Conservation (phyloP, 2,797 vertebrate species). For the Acanthurus lineatus region DNA sequence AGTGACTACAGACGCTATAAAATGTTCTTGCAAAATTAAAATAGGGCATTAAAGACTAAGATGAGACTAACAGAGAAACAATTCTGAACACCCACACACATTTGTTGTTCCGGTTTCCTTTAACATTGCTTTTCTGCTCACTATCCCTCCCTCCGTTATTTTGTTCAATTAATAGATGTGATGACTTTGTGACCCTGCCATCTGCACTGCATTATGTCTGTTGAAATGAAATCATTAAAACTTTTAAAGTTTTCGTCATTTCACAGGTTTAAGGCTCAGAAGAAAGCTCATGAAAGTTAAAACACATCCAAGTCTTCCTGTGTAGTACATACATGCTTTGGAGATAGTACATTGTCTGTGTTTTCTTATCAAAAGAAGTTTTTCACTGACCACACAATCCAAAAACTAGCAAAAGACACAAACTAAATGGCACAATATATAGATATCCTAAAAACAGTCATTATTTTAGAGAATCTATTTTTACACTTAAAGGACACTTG, state of each 20-base stretch:
- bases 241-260: not conserved
- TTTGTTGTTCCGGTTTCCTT: conserved; percentile 17
- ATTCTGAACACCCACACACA: not conserved
- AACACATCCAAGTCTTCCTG: not conserved
- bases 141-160: not conserved
- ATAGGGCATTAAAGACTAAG: conserved; percentile 10
- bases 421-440: no score
- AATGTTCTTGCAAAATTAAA: conserved; percentile 3
- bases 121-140: conserved; percentile 25
- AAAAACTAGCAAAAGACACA: no score
- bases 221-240: not conserved
- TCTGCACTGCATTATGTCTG: not conserved
- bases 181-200: conserved; percentile 16
- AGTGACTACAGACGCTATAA: not conserved
- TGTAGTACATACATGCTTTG: no score
- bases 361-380: no score
- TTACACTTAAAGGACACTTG: not conserved
- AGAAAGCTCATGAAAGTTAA: not conserved
- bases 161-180: not conserved
- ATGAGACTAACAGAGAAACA: not conserved
- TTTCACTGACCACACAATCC: no score
- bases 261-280: not conserved
- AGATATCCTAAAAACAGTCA: no score
- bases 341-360: no score
- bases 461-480: not conserved